Conservation (phyloP, 2,888 invertebrate species). For the Phorcus lineatus region DNA sequence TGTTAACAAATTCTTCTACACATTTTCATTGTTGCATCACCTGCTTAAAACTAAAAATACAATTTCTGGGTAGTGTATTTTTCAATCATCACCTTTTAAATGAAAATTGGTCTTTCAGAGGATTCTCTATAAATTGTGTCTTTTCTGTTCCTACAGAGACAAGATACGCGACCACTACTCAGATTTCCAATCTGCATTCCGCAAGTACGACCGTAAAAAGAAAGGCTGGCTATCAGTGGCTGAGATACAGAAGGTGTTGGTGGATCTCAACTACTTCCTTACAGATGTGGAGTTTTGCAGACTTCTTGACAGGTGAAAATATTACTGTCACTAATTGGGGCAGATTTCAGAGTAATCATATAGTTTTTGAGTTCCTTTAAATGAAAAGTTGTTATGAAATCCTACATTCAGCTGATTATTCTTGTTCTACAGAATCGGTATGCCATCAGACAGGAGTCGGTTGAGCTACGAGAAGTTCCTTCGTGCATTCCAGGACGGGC, state of each 20-base stretch:
- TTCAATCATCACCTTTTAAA: no score
- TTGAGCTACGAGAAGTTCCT: slow-evolving; percentile 70
- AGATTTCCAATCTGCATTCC: slow-evolving; percentile 70
- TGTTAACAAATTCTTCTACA: no score
- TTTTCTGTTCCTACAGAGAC: slow-evolving; percentile 56
- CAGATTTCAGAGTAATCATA: no score
- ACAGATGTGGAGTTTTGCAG: slow-evolving; percentile 72
- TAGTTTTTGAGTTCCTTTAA: no score
- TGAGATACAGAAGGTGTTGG: slow-evolving; percentile 70
- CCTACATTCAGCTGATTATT: neutral
- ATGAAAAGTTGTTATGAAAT: no score
- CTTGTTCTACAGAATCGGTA: slow-evolving; percentile 57
- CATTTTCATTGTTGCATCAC: no score
- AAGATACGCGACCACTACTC: slow-evolving; percentile 68
- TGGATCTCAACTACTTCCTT: slow-evolving; percentile 69
- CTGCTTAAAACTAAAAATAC: no score
- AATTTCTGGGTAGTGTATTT: no score
- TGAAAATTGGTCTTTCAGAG: no score
- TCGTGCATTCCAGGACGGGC: slow-evolving; percentile 72
- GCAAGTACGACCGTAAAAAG: slow-evolving; percentile 67
- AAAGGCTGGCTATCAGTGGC: slow-evolving; percentile 64
- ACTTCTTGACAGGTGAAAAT: slow-evolving; percentile 66
- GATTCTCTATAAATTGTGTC: no score
- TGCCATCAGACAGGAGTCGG: slow-evolving; percentile 57
- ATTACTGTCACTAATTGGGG: neutral